phyloP scores from a whole-genome alignment of 2,797 vertebrate species.

The Squalus acanthias region DNA sequence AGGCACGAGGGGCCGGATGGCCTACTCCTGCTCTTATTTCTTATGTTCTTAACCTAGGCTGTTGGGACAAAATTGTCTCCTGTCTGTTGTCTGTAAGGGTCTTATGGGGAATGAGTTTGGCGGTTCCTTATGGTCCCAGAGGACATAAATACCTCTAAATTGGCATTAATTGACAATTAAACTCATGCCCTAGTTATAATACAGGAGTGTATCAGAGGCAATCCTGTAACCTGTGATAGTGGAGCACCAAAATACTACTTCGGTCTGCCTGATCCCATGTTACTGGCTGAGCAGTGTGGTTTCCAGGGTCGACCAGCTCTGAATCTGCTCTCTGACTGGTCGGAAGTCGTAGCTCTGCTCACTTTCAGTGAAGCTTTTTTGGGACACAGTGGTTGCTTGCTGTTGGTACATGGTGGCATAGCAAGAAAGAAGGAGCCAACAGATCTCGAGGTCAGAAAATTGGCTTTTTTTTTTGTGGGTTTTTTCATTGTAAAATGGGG shows the following conservation, averaged over 20 bases:
- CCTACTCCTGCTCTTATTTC: no score
- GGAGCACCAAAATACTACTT: background rate
- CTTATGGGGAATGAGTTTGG: background rate
- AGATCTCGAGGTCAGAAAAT: background rate
- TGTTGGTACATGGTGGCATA: background rate
- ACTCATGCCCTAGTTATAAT: background rate
- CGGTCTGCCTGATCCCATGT: background rate
- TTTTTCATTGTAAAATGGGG: background rate
- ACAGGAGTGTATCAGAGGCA: background rate
- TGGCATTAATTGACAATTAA: background rate
- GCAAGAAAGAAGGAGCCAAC: no score
- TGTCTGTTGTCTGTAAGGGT: background rate
- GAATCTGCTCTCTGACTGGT: background rate
- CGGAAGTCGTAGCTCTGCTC: background rate
- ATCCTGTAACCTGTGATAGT: background rate
- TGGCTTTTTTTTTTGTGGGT: no score
- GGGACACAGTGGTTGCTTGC: background rate
- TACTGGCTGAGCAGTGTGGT: background rate
- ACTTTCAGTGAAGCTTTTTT: background rate
- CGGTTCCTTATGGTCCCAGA: background rate
- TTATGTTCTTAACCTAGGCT: background rate
- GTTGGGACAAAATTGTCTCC: background rate
- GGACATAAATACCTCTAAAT: background rate
- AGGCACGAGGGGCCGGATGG: no score
- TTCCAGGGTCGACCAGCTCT: background rate